phyloP scores from a whole-genome alignment of 2,113 vertebrate genomes.

The Clinocottus analis region DNA sequence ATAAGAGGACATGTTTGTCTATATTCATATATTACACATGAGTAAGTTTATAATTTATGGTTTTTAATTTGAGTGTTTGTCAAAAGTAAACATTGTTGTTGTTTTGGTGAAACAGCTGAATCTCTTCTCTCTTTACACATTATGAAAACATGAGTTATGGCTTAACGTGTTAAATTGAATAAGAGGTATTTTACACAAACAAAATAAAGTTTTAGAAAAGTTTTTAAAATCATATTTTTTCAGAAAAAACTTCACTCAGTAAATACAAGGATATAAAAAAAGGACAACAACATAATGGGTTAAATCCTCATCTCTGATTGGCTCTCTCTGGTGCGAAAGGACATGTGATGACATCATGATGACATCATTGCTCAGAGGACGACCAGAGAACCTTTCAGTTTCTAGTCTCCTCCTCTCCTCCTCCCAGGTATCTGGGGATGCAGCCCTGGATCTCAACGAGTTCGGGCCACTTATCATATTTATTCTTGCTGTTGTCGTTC shows the following conservation, averaged over 20 bases:
- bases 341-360: no score
- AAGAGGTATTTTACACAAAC: background rate
- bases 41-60: no score
- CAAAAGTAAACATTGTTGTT: no score
- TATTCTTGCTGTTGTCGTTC: conserved; percentile 87
- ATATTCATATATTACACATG: no score
- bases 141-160: no score
- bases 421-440: conserved; percentile 87
- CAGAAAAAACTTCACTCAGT: background rate
- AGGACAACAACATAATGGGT: background rate
- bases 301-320: background rate
- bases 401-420: background rate
- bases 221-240: background rate
- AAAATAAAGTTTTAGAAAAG: background rate
- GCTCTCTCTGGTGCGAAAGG: background rate
- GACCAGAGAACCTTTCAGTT: no score
- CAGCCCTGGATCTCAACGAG: conserved; percentile 91
- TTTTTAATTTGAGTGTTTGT: no score
- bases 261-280: background rate
- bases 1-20: no score
- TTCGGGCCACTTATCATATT: conserved; percentile 93
- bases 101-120: no score
- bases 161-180: background rate
- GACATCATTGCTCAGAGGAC: no score
- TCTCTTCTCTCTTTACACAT: no score